Evolutionary conservation across 2,888 invertebrate species (phyloP), one percentile per base, ranked within the genome.

Genomic region (Mythimna impura): DNA sequence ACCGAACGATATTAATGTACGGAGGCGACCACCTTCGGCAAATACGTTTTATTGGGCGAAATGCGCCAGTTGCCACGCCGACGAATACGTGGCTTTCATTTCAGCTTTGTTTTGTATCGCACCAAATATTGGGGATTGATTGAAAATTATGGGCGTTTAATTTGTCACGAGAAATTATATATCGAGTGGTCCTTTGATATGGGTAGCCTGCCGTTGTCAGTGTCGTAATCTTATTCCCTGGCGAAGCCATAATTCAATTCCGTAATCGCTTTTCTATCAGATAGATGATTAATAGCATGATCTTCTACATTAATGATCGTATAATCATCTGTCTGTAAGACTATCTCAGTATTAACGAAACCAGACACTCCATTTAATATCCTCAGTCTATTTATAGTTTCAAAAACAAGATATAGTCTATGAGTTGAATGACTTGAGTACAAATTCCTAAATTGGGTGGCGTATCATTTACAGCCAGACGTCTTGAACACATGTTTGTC

Each of bases 1-100:
- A 84, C 81, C 83, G 85, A 86, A 83, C 84, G 86, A 84, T 89
- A 87, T 88, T 87, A 89, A 89, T 85, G 88, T 88, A 84, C 86
- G 80, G 83, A 83, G 79, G 83, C 75, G 82, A 86, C 86, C 87
- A 88, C 88, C 83, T 85, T 80, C 74, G 72, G 83, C 87, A 86
- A 86, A 86, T 87, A 88, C 86, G 84, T 87, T 88, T 88, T 88
- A 88, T 88, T 88, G 81, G 87, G 69, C 78, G 71, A 79, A 84
- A 82, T 81, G 86, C 73, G 84, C 87, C 80, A 73, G 73, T 79
- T 70, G 69, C 81, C 79, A 58, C 65, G 76, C 71, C 71, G 57
- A 66, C 73, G 75, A 81, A 79, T 81, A 73, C 81, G 79, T 66
- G 69, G 67, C 71, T 69, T 78, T 78, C 83, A 78, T 79, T 82